Evolutionary conservation across 2,113 vertebrate species (phyloP).

Genomic region (Irena cyanogastra): DNA sequence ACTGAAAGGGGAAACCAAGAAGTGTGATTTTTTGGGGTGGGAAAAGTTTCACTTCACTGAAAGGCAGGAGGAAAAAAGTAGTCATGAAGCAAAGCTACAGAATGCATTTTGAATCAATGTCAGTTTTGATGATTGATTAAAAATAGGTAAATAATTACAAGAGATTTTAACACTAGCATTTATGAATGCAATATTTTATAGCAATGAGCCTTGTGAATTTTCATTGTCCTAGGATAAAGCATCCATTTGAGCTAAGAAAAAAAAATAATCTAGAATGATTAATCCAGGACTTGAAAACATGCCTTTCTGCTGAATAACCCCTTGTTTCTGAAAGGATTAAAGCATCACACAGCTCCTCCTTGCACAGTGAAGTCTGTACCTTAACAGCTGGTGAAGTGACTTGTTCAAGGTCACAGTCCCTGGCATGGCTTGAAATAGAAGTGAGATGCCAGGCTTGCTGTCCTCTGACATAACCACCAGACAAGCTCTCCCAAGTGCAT

Average conservation of each 20-base stretch:
- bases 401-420: conserved; percentile 14
- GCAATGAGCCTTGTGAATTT: neutral
- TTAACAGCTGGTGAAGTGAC: neutral
- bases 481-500: neutral
- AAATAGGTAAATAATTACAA: neutral
- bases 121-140: neutral
- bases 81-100: neutral
- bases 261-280: neutral
- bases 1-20: neutral
- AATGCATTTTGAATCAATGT: neutral
- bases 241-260: neutral
- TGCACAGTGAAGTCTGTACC: neutral
- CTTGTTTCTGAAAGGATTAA: neutral
- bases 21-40: neutral
- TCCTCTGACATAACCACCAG: conserved; percentile 1
- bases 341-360: neutral
- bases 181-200: neutral
- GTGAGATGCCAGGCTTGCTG: neutral
- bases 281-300: neutral
- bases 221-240: neutral
- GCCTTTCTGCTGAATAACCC: neutral
- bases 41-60: neutral
- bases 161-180: neutral
- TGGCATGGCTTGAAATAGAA: neutral
- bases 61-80: neutral